Percentiles rank a stretch among this genome's conserved stretches.
Evolutionary conservation across 2,113 vertebrate genomes (phyloP).

Genomic region (Sprattus sprattus): DNA sequence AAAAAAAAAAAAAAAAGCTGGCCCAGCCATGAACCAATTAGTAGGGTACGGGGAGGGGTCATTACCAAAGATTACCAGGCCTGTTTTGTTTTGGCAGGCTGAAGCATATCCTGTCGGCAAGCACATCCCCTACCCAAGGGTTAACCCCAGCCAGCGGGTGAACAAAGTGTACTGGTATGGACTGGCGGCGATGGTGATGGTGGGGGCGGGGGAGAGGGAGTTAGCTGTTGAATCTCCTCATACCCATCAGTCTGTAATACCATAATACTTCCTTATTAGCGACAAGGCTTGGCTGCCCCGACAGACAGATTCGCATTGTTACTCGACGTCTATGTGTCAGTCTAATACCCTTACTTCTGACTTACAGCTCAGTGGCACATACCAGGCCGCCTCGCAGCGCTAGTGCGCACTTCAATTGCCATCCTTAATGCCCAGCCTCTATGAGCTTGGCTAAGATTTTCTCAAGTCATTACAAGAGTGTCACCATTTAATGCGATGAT

Average conservation of each 20-base stretch:
- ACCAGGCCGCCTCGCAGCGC: not conserved
- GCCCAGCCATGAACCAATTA: slow-evolving; percentile 38
- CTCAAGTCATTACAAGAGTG: slow-evolving; percentile 64
- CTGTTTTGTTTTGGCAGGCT: slow-evolving; percentile 33
- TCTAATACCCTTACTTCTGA: slow-evolving; percentile 63
- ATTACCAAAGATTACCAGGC: slow-evolving; percentile 36
- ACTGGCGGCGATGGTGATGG: slow-evolving; percentile 22
- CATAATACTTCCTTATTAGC: slow-evolving; percentile 42
- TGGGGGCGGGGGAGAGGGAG: not conserved
- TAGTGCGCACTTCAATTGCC: slow-evolving; percentile 48
- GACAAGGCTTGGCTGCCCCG: slow-evolving; percentile 53
- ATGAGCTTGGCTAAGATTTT: slow-evolving; percentile 58
- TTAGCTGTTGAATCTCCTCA: slow-evolving; percentile 37
- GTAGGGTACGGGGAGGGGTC: slow-evolving; percentile 24
- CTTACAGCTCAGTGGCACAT: slow-evolving; percentile 59
- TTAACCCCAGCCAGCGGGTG: slow-evolving; percentile 28
- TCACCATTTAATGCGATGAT: slow-evolving; percentile 63
- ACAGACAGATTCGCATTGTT: slow-evolving; percentile 65
- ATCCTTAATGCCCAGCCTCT: slow-evolving; percentile 53
- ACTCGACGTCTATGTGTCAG: slow-evolving; percentile 64
- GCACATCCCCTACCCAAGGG: not conserved
- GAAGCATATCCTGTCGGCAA: slow-evolving; percentile 8
- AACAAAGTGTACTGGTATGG: slow-evolving; percentile 33
- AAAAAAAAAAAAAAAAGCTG: slow-evolving; percentile 9
- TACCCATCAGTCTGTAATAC: slow-evolving; percentile 39